A percentile compares a stretch with the other conserved stretches of the same genome.
phyloP scores from a whole-genome alignment of 2,888 invertebrate species.

The Andrena flavipes region DNA sequence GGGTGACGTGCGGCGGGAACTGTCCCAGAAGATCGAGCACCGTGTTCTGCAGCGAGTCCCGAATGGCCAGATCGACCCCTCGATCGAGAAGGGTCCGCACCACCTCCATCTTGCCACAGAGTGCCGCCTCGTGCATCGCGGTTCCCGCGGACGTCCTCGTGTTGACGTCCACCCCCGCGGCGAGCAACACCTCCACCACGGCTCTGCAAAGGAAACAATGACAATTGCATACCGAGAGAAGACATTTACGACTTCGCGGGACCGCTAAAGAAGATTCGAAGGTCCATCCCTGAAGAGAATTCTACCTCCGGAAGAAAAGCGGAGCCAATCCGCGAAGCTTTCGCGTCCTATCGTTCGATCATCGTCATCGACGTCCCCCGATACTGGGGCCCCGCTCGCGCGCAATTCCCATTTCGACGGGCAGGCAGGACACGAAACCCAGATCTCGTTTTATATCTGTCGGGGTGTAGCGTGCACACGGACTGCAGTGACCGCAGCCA shows the following conservation, averaged over 20 bases:
- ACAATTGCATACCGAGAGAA: background rate
- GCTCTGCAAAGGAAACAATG: conserved; percentile 86
- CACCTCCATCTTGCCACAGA: conserved; percentile 95
- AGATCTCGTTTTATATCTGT: conserved; percentile 59
- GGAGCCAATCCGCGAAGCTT: conserved; percentile 9
- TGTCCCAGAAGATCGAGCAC: conserved; percentile 94
- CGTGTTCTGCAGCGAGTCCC: conserved; percentile 92
- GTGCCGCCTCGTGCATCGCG: conserved; percentile 96
- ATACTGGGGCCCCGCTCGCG: conserved; percentile 39
- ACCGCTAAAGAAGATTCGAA: background rate
- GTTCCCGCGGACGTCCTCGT: conserved; percentile 94
- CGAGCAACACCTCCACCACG: conserved; percentile 93
- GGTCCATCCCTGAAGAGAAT: background rate
- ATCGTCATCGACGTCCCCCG: conserved; percentile 23
- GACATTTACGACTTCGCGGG: background rate
- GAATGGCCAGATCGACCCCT: conserved; percentile 92
- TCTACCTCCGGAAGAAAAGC: background rate
- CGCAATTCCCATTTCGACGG: conserved; percentile 54
- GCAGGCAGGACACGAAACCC: conserved; percentile 51
- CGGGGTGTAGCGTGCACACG: conserved; percentile 59
- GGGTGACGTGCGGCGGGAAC: conserved; percentile 95
- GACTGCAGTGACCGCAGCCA: conserved; percentile 77
- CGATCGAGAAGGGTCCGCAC: conserved; percentile 92
- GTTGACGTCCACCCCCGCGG: conserved; percentile 95
- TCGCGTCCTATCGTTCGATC: background rate